Evolutionary conservation across 2,888 invertebrate genomes (phyloP).

Genomic region (Lamproptera curius): DNA sequence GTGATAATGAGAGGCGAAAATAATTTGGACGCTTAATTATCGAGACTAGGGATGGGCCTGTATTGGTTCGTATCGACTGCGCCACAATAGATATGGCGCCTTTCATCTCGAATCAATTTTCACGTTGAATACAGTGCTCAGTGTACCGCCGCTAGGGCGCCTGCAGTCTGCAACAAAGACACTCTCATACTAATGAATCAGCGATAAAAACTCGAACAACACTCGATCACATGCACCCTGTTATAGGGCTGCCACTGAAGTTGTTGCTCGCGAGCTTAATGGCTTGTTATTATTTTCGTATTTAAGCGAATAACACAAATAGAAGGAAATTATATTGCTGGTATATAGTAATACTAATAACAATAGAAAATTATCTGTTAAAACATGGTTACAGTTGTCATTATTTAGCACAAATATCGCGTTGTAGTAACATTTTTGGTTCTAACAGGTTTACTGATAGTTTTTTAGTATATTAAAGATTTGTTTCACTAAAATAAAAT

Average conservation of each 20-base stretch:
- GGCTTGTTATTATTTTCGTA: too few species aligned
- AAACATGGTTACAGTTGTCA: too few species aligned
- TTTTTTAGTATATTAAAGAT: too few species aligned
- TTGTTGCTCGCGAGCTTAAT: too few species aligned
- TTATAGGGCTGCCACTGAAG: conserved; percentile 55
- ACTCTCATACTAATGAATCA: conserved; percentile 75
- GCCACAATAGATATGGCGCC: conserved; percentile 38
- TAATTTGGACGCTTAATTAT: conserved; percentile 11
- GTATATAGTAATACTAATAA: too few species aligned
- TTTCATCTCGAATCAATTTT: conserved; percentile 64
- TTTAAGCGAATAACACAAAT: too few species aligned
- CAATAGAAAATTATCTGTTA: too few species aligned
- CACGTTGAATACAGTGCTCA: conserved; percentile 46
- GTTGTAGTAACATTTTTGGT: too few species aligned
- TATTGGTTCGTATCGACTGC: conserved; percentile 37
- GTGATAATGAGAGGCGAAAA: conserved; percentile 5
- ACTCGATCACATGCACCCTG: conserved; percentile 62
- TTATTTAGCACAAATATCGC: too few species aligned
- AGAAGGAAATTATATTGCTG: too few species aligned
- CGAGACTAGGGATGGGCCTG: conserved; percentile 12
- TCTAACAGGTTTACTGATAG: too few species aligned
- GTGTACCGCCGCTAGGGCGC: conserved; percentile 37
- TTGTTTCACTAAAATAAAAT: too few species aligned
- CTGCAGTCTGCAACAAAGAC: conserved; percentile 61
- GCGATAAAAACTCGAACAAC: conserved; percentile 72